Conservation (phyloP, 2,797 vertebrate species). For the Enteromius unitaeniatus region DNA sequence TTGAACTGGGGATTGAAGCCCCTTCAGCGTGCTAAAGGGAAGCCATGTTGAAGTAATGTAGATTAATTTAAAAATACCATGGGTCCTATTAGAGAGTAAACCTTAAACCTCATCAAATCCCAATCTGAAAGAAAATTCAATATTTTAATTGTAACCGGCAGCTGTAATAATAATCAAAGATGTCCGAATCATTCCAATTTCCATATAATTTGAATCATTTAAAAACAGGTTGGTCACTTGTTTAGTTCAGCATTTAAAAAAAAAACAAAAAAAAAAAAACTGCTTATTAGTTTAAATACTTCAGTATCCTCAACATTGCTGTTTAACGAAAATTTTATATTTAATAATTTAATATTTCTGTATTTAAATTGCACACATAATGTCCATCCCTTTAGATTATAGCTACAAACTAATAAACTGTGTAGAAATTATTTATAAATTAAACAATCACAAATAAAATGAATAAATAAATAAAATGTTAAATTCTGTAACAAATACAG, state of each 20-base stretch:
- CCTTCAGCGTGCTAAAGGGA: slow-evolving; percentile 22
- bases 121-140: slow-evolving; percentile 1
- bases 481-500: no score
- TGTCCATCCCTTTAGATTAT: neutral
- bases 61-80: slow-evolving; percentile 39
- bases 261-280: no score
- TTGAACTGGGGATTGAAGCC: neutral
- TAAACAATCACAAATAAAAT: no score
- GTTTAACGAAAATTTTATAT: neutral
- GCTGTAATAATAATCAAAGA: neutral
- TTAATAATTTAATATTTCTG: neutral
- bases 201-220: neutral
- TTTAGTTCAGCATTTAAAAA: neutral
- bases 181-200: neutral
- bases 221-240: neutral
- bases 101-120: slow-evolving; percentile 30
- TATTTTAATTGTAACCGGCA: slow-evolving; percentile 26
- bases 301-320: neutral
- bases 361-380: neutral
- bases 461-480: no score
- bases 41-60: neutral
- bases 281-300: neutral
- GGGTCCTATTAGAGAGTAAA: slow-evolving; percentile 14
- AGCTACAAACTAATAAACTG: neutral
- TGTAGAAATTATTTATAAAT: no score